Evolutionary conservation across 2,888 invertebrate species (phyloP).

Genomic region (Dynastes hyllus): DNA sequence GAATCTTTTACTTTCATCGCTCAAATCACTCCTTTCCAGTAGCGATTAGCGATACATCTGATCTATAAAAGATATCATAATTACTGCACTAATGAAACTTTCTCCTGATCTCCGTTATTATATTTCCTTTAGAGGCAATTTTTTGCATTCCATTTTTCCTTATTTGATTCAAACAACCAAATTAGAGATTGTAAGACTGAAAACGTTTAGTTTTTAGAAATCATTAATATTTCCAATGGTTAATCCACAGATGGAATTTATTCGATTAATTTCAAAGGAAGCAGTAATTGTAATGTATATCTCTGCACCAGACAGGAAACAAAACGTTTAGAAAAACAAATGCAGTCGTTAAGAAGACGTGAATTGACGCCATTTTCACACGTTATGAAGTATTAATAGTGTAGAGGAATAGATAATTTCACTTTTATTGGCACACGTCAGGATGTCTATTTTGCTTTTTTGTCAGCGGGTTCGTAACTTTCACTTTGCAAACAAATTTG

Average conservation of each 20-base stretch:
- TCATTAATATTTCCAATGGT: no score
- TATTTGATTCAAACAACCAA: neutral
- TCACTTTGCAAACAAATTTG: constrained; percentile 2
- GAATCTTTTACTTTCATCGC: no score
- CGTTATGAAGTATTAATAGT: no score
- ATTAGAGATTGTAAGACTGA: neutral
- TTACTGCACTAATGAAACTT: neutral
- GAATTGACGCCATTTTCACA: no score
- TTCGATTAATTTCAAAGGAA: no score
- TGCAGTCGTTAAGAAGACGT: no score
- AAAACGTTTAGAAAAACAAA: no score
- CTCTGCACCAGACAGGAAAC: no score
- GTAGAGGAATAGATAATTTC: neutral
- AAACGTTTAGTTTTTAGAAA: neutral
- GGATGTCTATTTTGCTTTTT: constrained; percentile 3
- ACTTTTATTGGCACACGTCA: neutral
- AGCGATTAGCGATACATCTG: neutral
- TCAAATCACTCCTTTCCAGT: neutral
- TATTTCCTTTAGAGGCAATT: neutral
- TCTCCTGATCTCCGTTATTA: neutral
- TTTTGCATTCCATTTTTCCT: neutral
- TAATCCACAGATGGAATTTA: no score
- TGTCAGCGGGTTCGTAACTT: neutral
- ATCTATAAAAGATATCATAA: no score
- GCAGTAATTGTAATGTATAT: no score